Conservation (phyloP, 2,113 vertebrate genomes). For the Erpornis zantholeuca region DNA sequence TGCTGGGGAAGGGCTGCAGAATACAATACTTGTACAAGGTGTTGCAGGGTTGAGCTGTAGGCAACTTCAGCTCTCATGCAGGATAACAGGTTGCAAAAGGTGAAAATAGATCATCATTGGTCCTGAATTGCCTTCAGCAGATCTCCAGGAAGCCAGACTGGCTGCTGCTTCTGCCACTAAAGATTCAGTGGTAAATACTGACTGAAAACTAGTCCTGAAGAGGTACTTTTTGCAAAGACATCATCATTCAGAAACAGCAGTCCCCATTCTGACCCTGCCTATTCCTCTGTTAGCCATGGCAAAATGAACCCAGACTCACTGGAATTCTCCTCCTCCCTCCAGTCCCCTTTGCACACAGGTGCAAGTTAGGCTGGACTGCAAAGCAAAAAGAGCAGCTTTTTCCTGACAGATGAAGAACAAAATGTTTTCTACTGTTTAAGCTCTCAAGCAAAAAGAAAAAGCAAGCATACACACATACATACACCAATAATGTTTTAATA, state of each 20-base stretch:
- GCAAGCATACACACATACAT: neutral
- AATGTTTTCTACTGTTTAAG: neutral
- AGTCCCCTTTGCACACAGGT: neutral
- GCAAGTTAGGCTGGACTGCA: neutral
- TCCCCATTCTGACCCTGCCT: neutral
- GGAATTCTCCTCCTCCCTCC: neutral
- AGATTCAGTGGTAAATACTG: neutral
- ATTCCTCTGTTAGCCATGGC: neutral
- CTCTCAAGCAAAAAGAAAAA: neutral
- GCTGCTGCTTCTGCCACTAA: neutral
- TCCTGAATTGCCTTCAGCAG: neutral
- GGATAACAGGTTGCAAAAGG: neutral
- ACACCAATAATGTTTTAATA: neutral
- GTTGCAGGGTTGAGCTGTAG: neutral
- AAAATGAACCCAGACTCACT: neutral
- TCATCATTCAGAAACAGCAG: neutral
- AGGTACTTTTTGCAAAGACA: neutral
- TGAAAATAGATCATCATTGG: neutral
- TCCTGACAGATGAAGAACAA: neutral
- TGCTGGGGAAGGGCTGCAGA: neutral
- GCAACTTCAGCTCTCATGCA: neutral
- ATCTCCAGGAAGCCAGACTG: neutral
- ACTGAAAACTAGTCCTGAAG: neutral
- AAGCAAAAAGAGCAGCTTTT: neutral
- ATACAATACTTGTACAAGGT: neutral